phyloP scores from a whole-genome alignment of 2,797 vertebrate genomes.

The Argyrosomus regius region DNA sequence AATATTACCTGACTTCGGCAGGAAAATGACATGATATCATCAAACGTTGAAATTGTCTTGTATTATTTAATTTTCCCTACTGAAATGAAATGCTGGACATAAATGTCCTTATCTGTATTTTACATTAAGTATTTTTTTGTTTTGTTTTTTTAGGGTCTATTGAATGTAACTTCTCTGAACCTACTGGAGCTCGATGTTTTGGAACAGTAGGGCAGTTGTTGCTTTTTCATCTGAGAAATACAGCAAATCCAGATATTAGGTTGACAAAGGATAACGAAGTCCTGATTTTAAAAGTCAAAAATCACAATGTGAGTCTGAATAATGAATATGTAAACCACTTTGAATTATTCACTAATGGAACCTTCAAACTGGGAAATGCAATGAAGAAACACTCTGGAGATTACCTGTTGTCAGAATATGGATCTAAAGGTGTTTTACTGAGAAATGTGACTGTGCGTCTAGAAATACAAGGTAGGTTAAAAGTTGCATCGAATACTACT shows the following conservation, averaged over 20 bases:
- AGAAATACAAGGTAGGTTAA: constrained; percentile 31
- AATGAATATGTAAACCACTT: not conserved
- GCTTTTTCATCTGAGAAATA: constrained; percentile 12
- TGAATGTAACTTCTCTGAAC: constrained; percentile 23
- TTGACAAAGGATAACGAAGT: not conserved
- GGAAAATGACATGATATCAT: too few species aligned
- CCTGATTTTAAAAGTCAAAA: not conserved
- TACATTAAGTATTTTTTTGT: too few species aligned
- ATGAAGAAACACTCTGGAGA: constrained; percentile 34
- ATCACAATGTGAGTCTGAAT: rapidly evolving
- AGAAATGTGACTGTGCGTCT: not conserved
- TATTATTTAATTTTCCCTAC: too few species aligned
- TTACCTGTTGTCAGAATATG: not conserved
- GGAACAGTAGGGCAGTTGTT: constrained; percentile 14
- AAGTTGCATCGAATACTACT: too few species aligned
- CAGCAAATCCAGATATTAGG: not conserved
- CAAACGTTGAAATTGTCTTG: too few species aligned
- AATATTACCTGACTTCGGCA: too few species aligned
- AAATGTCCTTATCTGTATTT: too few species aligned
- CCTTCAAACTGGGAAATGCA: not conserved
- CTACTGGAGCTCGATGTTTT: not conserved
- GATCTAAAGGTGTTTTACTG: not conserved
- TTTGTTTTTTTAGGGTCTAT: not conserved
- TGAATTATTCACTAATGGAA: not conserved
- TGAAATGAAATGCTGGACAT: too few species aligned